Percentiles rank a stretch among this genome's conserved stretches.
phyloP scores from a whole-genome alignment of 2,888 invertebrate genomes.

The Sclerodermus sp. region DNA sequence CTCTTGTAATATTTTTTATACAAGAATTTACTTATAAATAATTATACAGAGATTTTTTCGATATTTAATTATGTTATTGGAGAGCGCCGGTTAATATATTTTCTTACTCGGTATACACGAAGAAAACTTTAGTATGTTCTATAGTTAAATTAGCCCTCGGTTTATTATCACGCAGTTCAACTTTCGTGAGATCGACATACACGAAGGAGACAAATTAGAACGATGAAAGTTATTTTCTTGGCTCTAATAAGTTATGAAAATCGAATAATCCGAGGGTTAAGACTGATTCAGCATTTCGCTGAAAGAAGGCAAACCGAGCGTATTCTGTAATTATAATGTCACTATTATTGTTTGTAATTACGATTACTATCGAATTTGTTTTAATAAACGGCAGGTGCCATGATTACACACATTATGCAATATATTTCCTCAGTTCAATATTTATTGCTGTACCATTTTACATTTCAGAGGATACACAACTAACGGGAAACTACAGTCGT shows the following conservation, averaged over 20 bases:
- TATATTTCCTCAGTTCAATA: too few species aligned
- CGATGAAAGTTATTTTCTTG: neutral
- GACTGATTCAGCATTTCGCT: slow-evolving; percentile 43
- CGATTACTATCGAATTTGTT: slow-evolving; percentile 48
- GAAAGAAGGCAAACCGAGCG: slow-evolving; percentile 40
- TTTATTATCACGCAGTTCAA: slow-evolving; percentile 26
- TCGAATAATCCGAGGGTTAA: slow-evolving; percentile 44
- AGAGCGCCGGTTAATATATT: too few species aligned
- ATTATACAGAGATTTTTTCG: too few species aligned
- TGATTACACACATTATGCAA: slow-evolving; percentile 40
- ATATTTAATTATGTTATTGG: too few species aligned
- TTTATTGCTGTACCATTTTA: neutral
- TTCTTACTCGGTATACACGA: neutral
- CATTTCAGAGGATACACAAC: too few species aligned
- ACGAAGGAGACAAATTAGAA: too few species aligned
- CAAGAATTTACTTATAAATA: too few species aligned
- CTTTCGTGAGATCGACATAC: neutral
- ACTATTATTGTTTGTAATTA: slow-evolving; percentile 48
- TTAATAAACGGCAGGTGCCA: slow-evolving; percentile 54
- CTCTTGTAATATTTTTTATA: too few species aligned
- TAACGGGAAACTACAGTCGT: too few species aligned
- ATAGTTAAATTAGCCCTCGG: slow-evolving; percentile 40
- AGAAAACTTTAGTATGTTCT: neutral
- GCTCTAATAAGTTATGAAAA: slow-evolving; percentile 5
- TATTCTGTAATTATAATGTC: slow-evolving; percentile 46